Base-by-base conservation (phyloP, 1,140 invertebrate species). In the Agrilus planipennis region DNA sequence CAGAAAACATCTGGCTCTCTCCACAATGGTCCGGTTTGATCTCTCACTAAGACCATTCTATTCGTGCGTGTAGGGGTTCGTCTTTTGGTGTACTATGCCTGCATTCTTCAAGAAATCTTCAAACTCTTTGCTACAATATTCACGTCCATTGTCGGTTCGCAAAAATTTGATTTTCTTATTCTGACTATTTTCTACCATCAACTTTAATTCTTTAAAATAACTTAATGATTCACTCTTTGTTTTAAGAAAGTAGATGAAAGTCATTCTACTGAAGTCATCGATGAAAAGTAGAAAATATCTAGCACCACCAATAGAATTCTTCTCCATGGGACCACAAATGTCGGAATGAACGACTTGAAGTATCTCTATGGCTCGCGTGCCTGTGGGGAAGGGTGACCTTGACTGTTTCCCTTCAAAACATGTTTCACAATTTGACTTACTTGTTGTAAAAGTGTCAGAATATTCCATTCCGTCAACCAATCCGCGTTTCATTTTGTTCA, bases 11-110 rank as follows among this genome's bases (percentile, higher is more conserved):
- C 55, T 49, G 16, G 63, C 60, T 34, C 49, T 57, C 28, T 65
- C 55, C 2, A 54, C 46, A 2, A 68, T 32, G 2, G 53, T 67
- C 14, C 64, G 32, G 44, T 68, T 68, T 16, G 55, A 44, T 25
- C 61, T 27, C 41, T 68, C 66, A 11, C 50, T 44, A n/a, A 54
- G 40, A n/a, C 61, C 62, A 54, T 71, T 70, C 40, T 63, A 57
- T 42, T 62, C 38, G 34, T 63, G 57, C 11, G 57, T 54, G 32
- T 68, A 60, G 6, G 47, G 36, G 11, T 52, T 47, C 14, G 47
- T 57, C 39, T 43, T 44, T 42, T 53, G 45, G 28, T 43, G 22
- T 18, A 42, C 28, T n/a, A 59, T 56, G 29, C 56, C 56, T 37
- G 32, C 30, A 17, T 45, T 21, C 42, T 50, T 43, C 16, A 45